A percentile compares a stretch with the other conserved stretches of the same genome.
These are phyloP conservation scores for Collichthys lucidus DNA, from an alignment of 2,113 vertebrate species.

Conservation along the genomic window DNA sequence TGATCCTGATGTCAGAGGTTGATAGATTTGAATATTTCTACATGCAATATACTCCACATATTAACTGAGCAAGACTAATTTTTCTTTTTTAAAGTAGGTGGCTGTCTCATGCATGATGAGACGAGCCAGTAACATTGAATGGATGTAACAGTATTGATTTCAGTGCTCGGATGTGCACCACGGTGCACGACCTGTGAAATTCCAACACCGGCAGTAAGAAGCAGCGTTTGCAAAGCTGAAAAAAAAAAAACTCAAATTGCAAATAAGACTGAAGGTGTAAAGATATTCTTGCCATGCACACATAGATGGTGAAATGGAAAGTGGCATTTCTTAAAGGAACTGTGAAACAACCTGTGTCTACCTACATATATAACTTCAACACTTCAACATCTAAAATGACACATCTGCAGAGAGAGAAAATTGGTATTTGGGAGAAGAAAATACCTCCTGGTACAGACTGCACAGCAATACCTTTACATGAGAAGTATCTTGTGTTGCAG, in stretches of 20 bases:
- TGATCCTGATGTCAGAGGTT: not conserved
- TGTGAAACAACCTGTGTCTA: not conserved
- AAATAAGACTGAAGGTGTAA: not conserved
- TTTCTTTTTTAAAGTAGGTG: constrained; percentile 1
- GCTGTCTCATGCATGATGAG: not conserved
- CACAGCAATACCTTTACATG: constrained; percentile 3
- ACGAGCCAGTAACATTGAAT: constrained; percentile 16
- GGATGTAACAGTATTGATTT: constrained; percentile 31
- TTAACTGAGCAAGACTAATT: not conserved
- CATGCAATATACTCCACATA: not conserved
- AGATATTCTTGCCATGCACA: not conserved
- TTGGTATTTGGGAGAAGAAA: not conserved
- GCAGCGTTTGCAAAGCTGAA: not conserved
- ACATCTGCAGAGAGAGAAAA: not conserved
- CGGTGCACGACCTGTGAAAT: not conserved
- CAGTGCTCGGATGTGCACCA: not conserved
- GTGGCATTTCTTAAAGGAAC: not conserved
- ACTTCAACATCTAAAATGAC: constrained; percentile 1
- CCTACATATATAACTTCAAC: constrained; percentile 6
- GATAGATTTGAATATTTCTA: constrained; percentile 12
- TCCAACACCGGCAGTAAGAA: not conserved
- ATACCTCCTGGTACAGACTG: not conserved
- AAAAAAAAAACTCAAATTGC: not conserved
- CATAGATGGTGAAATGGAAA: not conserved
- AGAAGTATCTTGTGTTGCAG: not conserved